Conservation (phyloP, 2,888 invertebrate genomes). For the Leptinotarsa rubiginosa region DNA sequence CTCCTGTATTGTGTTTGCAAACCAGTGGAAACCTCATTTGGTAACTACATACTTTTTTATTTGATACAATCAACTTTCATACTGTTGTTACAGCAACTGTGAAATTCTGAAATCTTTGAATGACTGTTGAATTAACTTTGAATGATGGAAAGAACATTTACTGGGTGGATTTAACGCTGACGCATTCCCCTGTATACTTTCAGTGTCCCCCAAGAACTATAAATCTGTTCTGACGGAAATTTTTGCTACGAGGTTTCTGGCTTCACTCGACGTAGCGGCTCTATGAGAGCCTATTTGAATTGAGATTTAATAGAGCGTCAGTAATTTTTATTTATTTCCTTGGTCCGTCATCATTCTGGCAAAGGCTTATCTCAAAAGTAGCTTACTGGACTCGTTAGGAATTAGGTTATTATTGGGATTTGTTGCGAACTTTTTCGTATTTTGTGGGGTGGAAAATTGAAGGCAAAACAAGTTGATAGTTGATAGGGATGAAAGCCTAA, state of each 20-base stretch:
- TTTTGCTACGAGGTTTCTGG: constrained; percentile 2
- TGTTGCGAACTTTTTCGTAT: background rate
- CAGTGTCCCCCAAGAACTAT: background rate
- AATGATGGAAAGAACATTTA: too few species aligned
- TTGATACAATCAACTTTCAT: too few species aligned
- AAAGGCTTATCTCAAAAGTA: constrained; percentile 5
- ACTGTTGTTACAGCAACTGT: too few species aligned
- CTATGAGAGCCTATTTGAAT: constrained; percentile 12
- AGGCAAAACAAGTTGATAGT: background rate
- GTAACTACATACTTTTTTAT: too few species aligned
- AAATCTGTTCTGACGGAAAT: background rate
- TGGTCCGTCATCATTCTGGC: constrained; percentile 15
- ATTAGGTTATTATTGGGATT: constrained; percentile 11
- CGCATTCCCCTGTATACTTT: background rate
- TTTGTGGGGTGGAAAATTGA: constrained; percentile 14
- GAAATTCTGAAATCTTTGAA: too few species aligned
- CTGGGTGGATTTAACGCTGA: too few species aligned
- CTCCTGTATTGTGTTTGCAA: too few species aligned
- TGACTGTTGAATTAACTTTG: too few species aligned
- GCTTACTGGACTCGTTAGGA: constrained; percentile 11
- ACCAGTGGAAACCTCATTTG: too few species aligned
- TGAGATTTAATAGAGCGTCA: constrained; percentile 16
- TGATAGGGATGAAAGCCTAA: background rate
- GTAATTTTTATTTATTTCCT: constrained; percentile 13
- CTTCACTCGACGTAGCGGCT: background rate